Evolutionary conservation across 2,888 invertebrate species (phyloP).

Genomic region (Cinara cedri): DNA sequence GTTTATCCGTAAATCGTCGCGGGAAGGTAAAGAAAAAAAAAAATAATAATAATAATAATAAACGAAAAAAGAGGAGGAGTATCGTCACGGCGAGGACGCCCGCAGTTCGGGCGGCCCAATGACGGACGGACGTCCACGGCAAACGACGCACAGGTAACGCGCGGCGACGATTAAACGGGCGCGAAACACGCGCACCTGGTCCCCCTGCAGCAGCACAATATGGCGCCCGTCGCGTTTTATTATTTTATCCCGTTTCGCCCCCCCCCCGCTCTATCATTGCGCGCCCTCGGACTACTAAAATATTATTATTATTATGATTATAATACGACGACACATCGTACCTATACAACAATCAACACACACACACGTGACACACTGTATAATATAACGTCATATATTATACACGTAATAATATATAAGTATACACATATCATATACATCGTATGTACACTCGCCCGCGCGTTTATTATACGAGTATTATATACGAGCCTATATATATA

Average conservation of each 20-base stretch:
- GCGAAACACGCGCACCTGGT: conserved; percentile 35
- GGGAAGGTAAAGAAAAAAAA: neutral
- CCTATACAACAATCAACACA: conserved; percentile 29
- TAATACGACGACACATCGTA: neutral
- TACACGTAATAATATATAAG: neutral
- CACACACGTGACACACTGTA: neutral
- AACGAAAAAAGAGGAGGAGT: conserved; percentile 49
- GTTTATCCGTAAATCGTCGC: no score
- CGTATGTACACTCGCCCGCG: neutral
- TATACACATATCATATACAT: no score
- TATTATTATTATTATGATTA: neutral
- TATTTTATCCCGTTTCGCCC: neutral
- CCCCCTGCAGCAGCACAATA: conserved; percentile 29
- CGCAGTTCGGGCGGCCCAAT: conserved; percentile 42
- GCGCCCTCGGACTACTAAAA: neutral
- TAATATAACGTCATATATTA: neutral
- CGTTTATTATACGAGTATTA: conserved; percentile 8
- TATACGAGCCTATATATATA: conserved; percentile 15
- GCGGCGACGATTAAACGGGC: conserved; percentile 41
- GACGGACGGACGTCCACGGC: conserved; percentile 19
- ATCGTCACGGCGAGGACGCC: conserved; percentile 27
- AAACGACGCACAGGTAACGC: conserved; percentile 29
- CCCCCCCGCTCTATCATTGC: neutral
- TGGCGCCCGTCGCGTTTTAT: conserved; percentile 40
- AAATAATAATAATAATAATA: neutral